A percentile compares a stretch with the other conserved stretches of the same genome.
Conservation (phyloP, 2,888 invertebrate genomes). For the Eilema depressum region DNA sequence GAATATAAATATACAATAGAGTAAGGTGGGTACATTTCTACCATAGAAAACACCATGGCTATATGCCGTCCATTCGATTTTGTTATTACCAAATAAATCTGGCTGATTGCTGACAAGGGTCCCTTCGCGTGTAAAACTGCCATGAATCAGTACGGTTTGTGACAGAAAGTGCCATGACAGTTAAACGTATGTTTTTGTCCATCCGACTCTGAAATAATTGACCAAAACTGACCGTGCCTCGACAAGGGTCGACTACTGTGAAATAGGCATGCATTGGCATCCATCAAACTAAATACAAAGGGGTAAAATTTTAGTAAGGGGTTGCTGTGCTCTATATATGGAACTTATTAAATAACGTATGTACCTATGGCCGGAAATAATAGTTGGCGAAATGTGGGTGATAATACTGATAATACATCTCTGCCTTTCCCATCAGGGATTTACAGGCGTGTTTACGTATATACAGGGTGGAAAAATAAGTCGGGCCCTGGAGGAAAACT, state of each 20-base stretch:
- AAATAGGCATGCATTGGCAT: neutral
- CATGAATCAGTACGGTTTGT: neutral
- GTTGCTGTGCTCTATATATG: neutral
- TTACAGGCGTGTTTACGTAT: too few species aligned
- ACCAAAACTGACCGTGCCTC: neutral
- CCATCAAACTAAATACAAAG: neutral
- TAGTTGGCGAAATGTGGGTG: too few species aligned
- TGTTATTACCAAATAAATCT: conserved; percentile 9
- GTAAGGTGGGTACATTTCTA: neutral
- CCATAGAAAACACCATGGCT: neutral
- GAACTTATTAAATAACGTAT: too few species aligned
- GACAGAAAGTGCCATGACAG: neutral
- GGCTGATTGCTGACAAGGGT: conserved; percentile 4
- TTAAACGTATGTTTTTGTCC: neutral
- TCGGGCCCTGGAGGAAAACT: too few species aligned
- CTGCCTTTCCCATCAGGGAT: too few species aligned
- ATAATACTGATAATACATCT: too few species aligned
- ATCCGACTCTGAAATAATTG: neutral
- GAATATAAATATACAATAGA: neutral
- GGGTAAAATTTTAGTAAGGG: neutral
- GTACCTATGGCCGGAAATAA: too few species aligned
- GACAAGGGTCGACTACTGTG: neutral
- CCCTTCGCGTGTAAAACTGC: conserved; percentile 1
- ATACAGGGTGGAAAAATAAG: too few species aligned
- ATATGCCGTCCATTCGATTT: neutral